phyloP scores from a whole-genome alignment of 2,888 invertebrate genomes.

The Diachrysia chrysitis region DNA sequence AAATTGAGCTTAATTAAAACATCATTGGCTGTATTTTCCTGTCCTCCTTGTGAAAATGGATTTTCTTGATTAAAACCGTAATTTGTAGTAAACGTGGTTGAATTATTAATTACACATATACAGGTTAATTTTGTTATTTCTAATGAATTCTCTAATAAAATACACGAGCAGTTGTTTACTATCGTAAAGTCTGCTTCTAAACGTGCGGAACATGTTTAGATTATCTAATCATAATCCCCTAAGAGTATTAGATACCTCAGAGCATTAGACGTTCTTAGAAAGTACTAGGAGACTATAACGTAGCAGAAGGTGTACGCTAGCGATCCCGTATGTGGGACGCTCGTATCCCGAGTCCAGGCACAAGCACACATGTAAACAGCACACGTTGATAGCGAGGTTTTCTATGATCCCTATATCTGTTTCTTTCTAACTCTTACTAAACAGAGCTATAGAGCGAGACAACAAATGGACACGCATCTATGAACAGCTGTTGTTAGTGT shows the following conservation, averaged over 20 bases:
- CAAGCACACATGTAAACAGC: slow-evolving; percentile 68
- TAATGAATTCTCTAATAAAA: slow-evolving; percentile 8
- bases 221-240: slow-evolving; percentile 26
- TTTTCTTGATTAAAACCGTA: slow-evolving; percentile 13
- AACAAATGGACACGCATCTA: slow-evolving; percentile 61
- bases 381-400: slow-evolving; percentile 65
- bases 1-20: slow-evolving; percentile 16
- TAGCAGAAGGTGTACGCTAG: slow-evolving; percentile 74
- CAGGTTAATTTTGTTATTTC: slow-evolving; percentile 16
- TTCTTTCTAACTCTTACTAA: slow-evolving; percentile 61
- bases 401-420: slow-evolving; percentile 81
- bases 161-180: not conserved
- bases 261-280: slow-evolving; percentile 89
- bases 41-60: slow-evolving; percentile 1
- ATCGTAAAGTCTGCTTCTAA: not conserved
- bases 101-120: slow-evolving; percentile 9
- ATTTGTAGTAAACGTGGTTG: slow-evolving; percentile 15
- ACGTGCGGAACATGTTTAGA: slow-evolving; percentile 24
- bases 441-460: slow-evolving; percentile 61
- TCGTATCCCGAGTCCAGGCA: slow-evolving; percentile 70
- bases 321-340: slow-evolving; percentile 74
- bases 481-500: slow-evolving; percentile 54
- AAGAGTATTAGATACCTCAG: slow-evolving; percentile 73
- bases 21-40: slow-evolving; percentile 12
- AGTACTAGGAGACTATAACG: slow-evolving; percentile 82